Evolutionary conservation across 2,888 invertebrate genomes (phyloP), one percentile per base, ranked within the genome.

Genomic region (Dascillus cervinus): DNA sequence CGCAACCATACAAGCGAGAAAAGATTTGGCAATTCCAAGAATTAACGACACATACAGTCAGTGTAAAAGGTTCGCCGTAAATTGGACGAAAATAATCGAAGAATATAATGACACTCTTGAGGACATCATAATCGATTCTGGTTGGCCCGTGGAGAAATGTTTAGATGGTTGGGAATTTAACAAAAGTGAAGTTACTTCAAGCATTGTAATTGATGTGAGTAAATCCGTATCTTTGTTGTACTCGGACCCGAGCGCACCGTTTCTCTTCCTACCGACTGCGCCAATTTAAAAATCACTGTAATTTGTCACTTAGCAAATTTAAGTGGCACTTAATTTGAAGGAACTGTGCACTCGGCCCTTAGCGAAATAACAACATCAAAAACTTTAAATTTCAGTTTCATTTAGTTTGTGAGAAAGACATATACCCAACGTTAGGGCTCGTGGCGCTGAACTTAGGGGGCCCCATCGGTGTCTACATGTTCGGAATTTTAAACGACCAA

Each of bases 381-480:
- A n/a, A n/a, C n/a, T n/a, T 22, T 9, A 26, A 11, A 38, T 72
- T 76, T 48, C 72, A 91, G 91, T 92, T 88, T 64, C 77, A 90
- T 67, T 71, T 94, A 53, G 91, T 92, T 24, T 92, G 92, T 60
- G 84, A 86, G 33, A 76, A 77, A 46, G 82, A 82, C 41, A 85
- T 89, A 47, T 89, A 89, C 64, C 90, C 91, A 2, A 89, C 89
- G 1, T 72, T 91, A 31, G 88, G 88, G 4, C 67, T 92, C 46
- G 86, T 85, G 1, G 84, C 88, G 3, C 71, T 92, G 31, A 92
- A 91, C 58, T 70, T 85, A 17, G 92, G 91, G 25, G 90, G 90
- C 6, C 89, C 92, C 0, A 74, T 92, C 35, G 92, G 92, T 13
- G 91, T 91, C 4, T 90, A 88, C 58, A 67, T 85, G 5, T 92